Percentiles rank a stretch among this genome's conserved stretches.
phyloP scores from a whole-genome alignment of 1,140 invertebrate species.

The Eupeodes corollae region DNA sequence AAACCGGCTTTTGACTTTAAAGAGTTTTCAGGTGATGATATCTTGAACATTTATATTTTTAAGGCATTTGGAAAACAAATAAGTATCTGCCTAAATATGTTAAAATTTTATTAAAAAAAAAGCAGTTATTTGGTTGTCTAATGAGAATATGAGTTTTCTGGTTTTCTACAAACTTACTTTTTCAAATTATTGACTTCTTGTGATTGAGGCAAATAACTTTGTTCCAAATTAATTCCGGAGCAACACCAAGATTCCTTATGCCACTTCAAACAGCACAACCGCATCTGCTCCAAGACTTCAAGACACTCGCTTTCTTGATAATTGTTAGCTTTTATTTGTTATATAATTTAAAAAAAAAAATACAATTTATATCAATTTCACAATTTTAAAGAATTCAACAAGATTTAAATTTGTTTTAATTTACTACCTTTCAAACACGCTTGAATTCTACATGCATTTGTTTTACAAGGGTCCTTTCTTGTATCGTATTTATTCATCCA shows the following conservation, averaged over 20 bases:
- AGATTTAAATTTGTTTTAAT: not conserved
- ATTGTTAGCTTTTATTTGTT: conserved; percentile 45
- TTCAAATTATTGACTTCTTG: not conserved
- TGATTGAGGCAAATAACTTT: conserved; percentile 28
- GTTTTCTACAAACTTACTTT: not conserved
- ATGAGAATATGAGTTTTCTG: too few relatives aligned
- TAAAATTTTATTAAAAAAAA: too few relatives aligned
- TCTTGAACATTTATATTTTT: too few relatives aligned
- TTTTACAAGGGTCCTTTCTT: conserved; percentile 60
- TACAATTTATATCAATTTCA: too few relatives aligned
- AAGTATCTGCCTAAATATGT: too few relatives aligned
- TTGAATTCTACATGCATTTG: conserved; percentile 62
- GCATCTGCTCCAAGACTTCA: conserved; percentile 48
- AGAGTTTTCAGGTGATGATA: too few relatives aligned
- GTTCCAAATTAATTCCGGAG: conserved; percentile 49
- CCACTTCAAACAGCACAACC: conserved; percentile 53
- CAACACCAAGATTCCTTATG: conserved; percentile 48
- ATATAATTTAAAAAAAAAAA: too few relatives aligned
- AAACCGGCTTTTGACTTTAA: too few relatives aligned
- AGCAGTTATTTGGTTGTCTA: too few relatives aligned
- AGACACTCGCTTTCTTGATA: conserved; percentile 53
- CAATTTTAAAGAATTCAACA: too few relatives aligned
- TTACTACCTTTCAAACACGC: conserved; percentile 59
- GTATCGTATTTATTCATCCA: not conserved
- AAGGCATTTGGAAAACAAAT: too few relatives aligned